phyloP scores from a whole-genome alignment of 2,888 invertebrate species.

The Chymomyza fuscimana region DNA sequence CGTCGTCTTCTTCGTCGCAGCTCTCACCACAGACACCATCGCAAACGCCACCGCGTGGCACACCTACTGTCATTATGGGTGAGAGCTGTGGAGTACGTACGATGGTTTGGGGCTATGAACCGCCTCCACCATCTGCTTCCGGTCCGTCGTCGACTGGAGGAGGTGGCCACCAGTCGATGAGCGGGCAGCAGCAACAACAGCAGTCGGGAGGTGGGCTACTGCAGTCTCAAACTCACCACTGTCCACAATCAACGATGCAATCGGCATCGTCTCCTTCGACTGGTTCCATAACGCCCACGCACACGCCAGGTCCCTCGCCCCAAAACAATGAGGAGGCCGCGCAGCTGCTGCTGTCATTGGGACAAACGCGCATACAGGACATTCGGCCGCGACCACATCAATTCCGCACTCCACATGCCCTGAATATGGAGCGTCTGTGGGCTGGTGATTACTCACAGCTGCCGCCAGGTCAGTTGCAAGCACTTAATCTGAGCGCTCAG shows the following conservation, averaged over 20 bases:
- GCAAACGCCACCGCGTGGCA: conserved; percentile 81
- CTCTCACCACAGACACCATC: conserved; percentile 79
- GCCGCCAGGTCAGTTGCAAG: conserved; percentile 89
- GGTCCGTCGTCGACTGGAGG: conserved; percentile 13
- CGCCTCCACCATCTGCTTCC: conserved; percentile 80
- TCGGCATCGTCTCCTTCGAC: conserved; percentile 81
- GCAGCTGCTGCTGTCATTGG: conserved; percentile 87
- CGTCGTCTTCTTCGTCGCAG: conserved; percentile 78
- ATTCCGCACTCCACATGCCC: conserved; percentile 83
- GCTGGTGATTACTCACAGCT: conserved; percentile 92
- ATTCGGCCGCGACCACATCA: conserved; percentile 78
- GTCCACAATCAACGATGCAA: conserved; percentile 64
- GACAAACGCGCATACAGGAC: conserved; percentile 83
- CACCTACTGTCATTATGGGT: conserved; percentile 95
- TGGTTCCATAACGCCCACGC: conserved; percentile 77
- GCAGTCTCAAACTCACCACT: conserved; percentile 57
- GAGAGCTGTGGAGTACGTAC: conserved; percentile 92
- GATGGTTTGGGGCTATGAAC: conserved; percentile 84
- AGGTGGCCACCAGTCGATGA: conserved; percentile 40
- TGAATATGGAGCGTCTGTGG: conserved; percentile 96
- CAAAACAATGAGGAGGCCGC: conserved; percentile 84
- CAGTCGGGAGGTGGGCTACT: conserved; percentile 52
- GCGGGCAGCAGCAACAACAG: conserved; percentile 55
- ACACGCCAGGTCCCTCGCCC: conserved; percentile 79
- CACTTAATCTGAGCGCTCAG: conserved; percentile 86